phyloP scores from a whole-genome alignment of 2,888 invertebrate species.

The Sinotaia quadrata region DNA sequence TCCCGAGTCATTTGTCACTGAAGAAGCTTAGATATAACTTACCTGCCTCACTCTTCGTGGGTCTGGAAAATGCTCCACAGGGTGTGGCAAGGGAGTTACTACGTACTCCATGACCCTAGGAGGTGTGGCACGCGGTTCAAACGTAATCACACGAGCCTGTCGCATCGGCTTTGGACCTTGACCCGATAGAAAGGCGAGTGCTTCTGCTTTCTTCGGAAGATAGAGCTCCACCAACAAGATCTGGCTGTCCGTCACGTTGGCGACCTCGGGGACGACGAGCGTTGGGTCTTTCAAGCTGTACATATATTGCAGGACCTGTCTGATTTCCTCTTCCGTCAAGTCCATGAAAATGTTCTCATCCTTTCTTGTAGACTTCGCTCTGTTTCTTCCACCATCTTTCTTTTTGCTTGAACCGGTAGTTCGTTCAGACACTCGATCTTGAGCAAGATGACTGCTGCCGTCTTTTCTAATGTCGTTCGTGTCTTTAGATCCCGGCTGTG shows the following conservation, averaged over 20 bases:
- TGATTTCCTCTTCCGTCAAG: conserved; percentile 27
- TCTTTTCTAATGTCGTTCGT: too few species aligned
- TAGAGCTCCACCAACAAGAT: conserved; percentile 59
- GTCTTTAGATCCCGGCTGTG: too few species aligned
- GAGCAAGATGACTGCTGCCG: too few species aligned
- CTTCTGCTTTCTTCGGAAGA: conserved; percentile 48
- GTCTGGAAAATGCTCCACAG: neutral
- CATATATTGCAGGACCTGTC: conserved; percentile 32
- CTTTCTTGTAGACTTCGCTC: neutral
- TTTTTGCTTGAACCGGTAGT: neutral
- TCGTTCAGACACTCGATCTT: too few species aligned
- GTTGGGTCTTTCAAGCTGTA: conserved; percentile 32
- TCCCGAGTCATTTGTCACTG: too few species aligned
- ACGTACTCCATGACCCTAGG: neutral
- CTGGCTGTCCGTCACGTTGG: conserved; percentile 50
- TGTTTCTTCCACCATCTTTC: neutral
- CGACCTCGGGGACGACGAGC: conserved; percentile 42
- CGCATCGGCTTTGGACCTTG: conserved; percentile 45
- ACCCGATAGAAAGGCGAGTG: conserved; percentile 46
- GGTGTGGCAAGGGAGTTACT: neutral
- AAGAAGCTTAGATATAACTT: neutral
- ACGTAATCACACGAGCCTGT: conserved; percentile 54
- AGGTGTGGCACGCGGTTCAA: conserved; percentile 37
- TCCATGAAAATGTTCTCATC: conserved; percentile 29
- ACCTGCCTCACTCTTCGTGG: neutral